Evolutionary conservation across 2,113 vertebrate species (phyloP).

Genomic region (Pygoscelis adeliae): DNA sequence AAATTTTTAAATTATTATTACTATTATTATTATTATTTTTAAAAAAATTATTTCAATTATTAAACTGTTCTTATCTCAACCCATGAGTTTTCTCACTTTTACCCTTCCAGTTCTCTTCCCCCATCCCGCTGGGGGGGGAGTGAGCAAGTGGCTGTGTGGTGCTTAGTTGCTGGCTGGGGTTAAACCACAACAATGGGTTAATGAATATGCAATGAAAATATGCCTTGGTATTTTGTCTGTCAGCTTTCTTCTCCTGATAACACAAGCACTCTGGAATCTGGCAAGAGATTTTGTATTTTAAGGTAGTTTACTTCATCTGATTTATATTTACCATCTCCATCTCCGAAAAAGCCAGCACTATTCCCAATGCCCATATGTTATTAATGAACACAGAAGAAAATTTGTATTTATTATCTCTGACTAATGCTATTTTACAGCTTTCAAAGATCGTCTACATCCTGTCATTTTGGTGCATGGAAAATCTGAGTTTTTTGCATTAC

Average conservation of each 20-base stretch:
- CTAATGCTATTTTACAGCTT: conserved; percentile 8
- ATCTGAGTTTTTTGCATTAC: not conserved
- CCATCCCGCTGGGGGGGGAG: not conserved
- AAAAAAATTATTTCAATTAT: not conserved
- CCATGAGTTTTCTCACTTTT: not conserved
- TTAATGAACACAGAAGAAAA: not conserved
- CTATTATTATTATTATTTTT: too few species aligned
- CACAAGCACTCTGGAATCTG: not conserved
- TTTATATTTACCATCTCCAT: not conserved
- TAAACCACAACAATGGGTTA: not conserved
- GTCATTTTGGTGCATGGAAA: not conserved
- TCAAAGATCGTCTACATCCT: not conserved
- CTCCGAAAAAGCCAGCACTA: not conserved
- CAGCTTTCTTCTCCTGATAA: not conserved
- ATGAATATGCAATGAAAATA: not conserved
- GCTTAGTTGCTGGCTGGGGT: not conserved
- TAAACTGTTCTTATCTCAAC: not conserved
- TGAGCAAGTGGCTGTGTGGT: not conserved
- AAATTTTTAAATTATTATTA: too few species aligned
- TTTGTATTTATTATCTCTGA: not conserved
- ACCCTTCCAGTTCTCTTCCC: not conserved
- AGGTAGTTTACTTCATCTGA: not conserved
- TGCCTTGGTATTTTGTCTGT: not conserved
- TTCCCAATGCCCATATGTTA: not conserved
- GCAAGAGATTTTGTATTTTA: not conserved